Percentiles rank a stretch among this genome's conserved stretches.
Conservation (phyloP, 2,888 invertebrate species). For the Pollenia amentaria region DNA sequence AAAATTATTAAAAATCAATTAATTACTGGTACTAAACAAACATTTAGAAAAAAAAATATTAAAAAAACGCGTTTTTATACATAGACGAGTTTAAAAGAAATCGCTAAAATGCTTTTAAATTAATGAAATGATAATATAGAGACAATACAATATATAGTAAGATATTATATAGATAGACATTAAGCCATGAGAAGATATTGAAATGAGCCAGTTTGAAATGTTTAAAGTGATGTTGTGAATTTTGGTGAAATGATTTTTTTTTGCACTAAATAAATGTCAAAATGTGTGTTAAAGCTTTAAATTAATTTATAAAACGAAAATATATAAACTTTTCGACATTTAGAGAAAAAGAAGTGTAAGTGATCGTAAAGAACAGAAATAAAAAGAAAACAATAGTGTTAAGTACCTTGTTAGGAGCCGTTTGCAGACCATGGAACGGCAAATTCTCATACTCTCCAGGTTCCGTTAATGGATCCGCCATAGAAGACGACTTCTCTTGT, state of each 20-base stretch:
- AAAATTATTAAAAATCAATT: neutral
- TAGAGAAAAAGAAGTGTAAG: slow-evolving; percentile 20
- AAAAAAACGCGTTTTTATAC: slow-evolving; percentile 39
- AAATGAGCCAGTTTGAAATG: slow-evolving; percentile 19
- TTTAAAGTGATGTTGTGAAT: slow-evolving; percentile 28
- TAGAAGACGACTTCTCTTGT: slow-evolving; percentile 85
- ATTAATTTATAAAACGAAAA: neutral
- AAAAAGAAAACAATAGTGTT: slow-evolving; percentile 47
- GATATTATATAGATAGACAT: slow-evolving; percentile 43
- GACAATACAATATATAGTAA: slow-evolving; percentile 39
- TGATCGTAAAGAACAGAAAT: slow-evolving; percentile 63
- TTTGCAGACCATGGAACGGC: slow-evolving; percentile 97
- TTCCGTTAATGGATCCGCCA: slow-evolving; percentile 90
- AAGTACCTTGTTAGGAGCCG: slow-evolving; percentile 95
- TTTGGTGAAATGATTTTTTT: slow-evolving; percentile 16
- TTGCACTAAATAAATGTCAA: slow-evolving; percentile 6
- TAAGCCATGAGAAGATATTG: slow-evolving; percentile 55
- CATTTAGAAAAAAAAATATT: slow-evolving; percentile 13
- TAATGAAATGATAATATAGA: slow-evolving; percentile 46
- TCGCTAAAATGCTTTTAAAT: slow-evolving; percentile 40
- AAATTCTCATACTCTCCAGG: slow-evolving; percentile 97
- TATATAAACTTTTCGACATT: slow-evolving; percentile 16
- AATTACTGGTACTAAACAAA: slow-evolving; percentile 33
- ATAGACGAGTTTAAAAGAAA: slow-evolving; percentile 38
- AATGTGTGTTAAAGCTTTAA: slow-evolving; percentile 34